Base-by-base conservation (phyloP, 2,113 vertebrate species). In the Platysteira castanea region DNA sequence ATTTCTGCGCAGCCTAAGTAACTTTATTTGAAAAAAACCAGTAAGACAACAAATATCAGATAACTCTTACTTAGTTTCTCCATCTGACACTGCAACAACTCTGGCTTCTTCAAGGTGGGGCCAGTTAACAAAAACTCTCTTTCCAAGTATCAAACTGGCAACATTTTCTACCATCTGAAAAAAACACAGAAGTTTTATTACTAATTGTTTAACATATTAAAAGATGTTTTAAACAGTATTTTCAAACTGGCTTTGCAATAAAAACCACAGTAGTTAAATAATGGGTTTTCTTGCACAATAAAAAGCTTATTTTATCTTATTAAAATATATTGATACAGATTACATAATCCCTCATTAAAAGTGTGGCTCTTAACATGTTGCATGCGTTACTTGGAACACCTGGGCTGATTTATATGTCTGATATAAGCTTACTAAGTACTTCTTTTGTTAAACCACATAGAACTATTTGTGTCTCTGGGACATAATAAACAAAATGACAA, bases 101-200 rank as follows among this genome's bases (percentile, higher is more conserved):
- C 99, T 98, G 75, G 99, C 99, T 98, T 99, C 99, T 97, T 99
- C 99, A 82, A 99, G 98, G 96, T 99, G 99, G 53, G 99, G 99
- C 99, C 99, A 99, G 96, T 99, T 99, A 83, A 99, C 99, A 95
- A 99, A 99, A 69, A 99, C 96, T 14, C 98, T 95, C 78, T 98
- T 99, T 35, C 99, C 99, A 84, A 99, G 98, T 16, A 98, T 88
- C 4, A 67, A 94, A 33, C 96, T 89, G 47, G 99, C 98, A 56
- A 99, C 96, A 31, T 98, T 97, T 79, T 99, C 99, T 94, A 98
- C 97, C 63, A 96, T 84, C 99, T 99, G 87, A 91, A 97, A 97
- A 81, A 90, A 53, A 10, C 0, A 7, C 56, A 81, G 24, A 97
- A 93, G 28, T 70, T 84, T 82, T 52, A 35, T 65, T 88, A 94